A percentile compares a stretch with the other conserved stretches of the same genome.
phyloP scores from a whole-genome alignment of 2,888 invertebrate species.

The Hydroisotoma schaefferi region DNA sequence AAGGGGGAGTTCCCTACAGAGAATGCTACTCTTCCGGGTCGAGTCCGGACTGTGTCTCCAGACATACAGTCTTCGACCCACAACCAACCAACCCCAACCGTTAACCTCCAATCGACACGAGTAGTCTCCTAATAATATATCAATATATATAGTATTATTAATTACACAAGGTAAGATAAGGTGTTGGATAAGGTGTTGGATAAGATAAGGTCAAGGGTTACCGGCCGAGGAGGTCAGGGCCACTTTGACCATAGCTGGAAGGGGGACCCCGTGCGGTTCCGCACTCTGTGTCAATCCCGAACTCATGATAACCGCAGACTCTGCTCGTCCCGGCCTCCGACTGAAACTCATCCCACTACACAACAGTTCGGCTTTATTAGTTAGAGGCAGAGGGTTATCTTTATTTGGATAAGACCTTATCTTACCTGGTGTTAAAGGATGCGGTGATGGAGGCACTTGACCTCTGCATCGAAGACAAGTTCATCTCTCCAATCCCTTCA shows the following conservation, averaged over 20 bases:
- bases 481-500: neutral
- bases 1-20: slow-evolving; percentile 76
- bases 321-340: slow-evolving; percentile 1
- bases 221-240: slow-evolving; percentile 18
- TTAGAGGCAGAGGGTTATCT: neutral
- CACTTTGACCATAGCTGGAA: slow-evolving; percentile 33
- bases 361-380: neutral
- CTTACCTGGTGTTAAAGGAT: slow-evolving; percentile 26
- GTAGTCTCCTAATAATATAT: slow-evolving; percentile 50
- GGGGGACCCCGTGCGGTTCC: slow-evolving; percentile 20
- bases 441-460: slow-evolving; percentile 20
- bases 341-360: neutral
- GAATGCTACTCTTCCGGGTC: slow-evolving; percentile 28
- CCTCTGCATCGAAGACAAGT: neutral
- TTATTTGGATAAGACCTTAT: neutral
- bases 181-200: neutral
- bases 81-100: slow-evolving; percentile 82
- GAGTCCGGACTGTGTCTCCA: slow-evolving; percentile 60
- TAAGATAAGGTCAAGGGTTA: neutral
- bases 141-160: neutral
- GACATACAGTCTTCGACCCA: slow-evolving; percentile 75
- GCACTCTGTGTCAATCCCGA: slow-evolving; percentile 4
- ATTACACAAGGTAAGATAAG: too few species aligned
- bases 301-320: neutral
- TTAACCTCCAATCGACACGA: slow-evolving; percentile 64